Evolutionary conservation across 37 sponge, comb jelly and placozoan species (phyloP).

Genomic region (Eunapius fragilis): DNA sequence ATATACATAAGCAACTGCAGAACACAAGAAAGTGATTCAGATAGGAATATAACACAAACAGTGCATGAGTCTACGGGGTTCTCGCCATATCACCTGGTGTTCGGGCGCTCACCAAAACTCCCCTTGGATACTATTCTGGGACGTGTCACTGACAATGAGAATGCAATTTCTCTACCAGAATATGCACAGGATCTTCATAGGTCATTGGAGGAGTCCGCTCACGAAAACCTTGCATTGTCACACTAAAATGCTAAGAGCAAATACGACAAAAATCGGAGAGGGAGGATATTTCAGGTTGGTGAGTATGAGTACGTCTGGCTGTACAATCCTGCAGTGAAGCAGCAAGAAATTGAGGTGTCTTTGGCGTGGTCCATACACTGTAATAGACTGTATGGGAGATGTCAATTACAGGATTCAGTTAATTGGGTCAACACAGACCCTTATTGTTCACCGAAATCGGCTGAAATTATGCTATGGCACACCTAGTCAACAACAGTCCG

Average conservation of each 20-base stretch:
- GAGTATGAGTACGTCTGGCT: slow-evolving; percentile 41
- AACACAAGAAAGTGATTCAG: neutral
- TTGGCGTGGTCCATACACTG: slow-evolving; percentile 54
- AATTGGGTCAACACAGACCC: slow-evolving; percentile 6
- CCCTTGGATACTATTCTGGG: slow-evolving; percentile 38
- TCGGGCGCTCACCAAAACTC: slow-evolving; percentile 32
- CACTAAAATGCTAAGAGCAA: neutral
- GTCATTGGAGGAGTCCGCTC: slow-evolving; percentile 17
- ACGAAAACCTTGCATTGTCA: neutral
- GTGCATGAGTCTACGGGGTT: slow-evolving; percentile 7
- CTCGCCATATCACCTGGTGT: slow-evolving; percentile 27
- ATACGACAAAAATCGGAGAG: slow-evolving; percentile 15
- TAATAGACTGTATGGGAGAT: slow-evolving; percentile 2
- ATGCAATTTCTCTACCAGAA: slow-evolving; percentile 1
- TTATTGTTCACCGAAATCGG: slow-evolving; percentile 23
- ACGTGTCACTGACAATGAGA: neutral
- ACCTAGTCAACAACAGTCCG: neutral
- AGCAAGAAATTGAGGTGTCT: slow-evolving; percentile 28
- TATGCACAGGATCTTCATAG: slow-evolving; percentile 27
- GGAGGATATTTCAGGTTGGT: slow-evolving; percentile 23
- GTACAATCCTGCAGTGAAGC: slow-evolving; percentile 49
- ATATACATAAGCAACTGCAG: neutral
- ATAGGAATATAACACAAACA: too few species aligned
- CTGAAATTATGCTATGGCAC: slow-evolving; percentile 36
- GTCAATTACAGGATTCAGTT: slow-evolving; percentile 20